Evolutionary conservation across 2,888 invertebrate genomes (phyloP), one percentile per base, ranked within the genome.

Genomic region (Ectemnius cavifrons): DNA sequence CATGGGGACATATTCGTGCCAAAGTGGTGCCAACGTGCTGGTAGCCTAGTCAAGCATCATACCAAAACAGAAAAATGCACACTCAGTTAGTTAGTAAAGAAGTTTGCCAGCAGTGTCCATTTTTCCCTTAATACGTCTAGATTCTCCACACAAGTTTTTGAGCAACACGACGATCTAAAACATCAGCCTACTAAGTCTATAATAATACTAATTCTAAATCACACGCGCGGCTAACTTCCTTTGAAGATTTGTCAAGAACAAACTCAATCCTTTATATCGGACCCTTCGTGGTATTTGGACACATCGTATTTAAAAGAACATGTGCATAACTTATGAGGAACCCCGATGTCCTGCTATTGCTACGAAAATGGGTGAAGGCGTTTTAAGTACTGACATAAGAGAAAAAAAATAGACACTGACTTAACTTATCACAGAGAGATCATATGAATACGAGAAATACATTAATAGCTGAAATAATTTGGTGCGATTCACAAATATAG

Each of bases 41-140:
- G 87, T 86, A 84, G 86, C 89, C 90, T 91, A 90, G 88, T 84
- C 85, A 90, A 90, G 90, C 89, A 85, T 86, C 90, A 91, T 91
- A 89, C 90, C 87, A 86, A 87, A 90, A 90, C 89, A 90, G 88
- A 90, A 89, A 89, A 87, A 87, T 89, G 86, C 87, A 89, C 87
- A 87, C 87, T 89, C 85, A 85, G 80, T 87, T 75, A 83, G 89
- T 90, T 90, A 90, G 88, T 89, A 79, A 84, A 83, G 84, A 81
- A 81, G 84, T 84, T 75, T 81, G 64, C 72, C 61, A 76, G 4
- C 85, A 85, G 86, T 84, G 87, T 88, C 87, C 80, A 87, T 85
- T 86, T 84, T 85, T 82, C 75, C 77, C 75, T 57, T 56, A 67
- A n/a, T 47, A 59, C 49, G 52, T 27, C 27, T 52, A 47, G 28